Base-by-base conservation (phyloP, 2,113 vertebrate genomes). In the Zapornia atra region DNA sequence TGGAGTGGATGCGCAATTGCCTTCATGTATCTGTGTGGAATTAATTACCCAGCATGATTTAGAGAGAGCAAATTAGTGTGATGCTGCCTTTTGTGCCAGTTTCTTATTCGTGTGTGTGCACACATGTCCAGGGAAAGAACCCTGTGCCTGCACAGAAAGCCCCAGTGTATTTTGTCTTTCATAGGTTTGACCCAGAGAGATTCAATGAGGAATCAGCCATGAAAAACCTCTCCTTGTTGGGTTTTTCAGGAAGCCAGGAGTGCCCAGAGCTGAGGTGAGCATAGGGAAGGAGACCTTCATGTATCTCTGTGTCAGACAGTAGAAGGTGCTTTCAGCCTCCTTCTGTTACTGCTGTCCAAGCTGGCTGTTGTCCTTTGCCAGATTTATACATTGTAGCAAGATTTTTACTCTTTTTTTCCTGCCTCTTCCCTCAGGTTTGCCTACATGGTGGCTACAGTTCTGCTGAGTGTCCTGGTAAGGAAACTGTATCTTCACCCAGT, bases 251-350 rank as follows among this genome's bases (percentile, higher is more conserved):
- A 91, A 98, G 98, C 63, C 99, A 98, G 93, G 99, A 99, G 25
- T 99, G 99, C 76, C 99, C 99, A 2, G 99, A 99, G 86, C 97
- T 99, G 80, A 98, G 99, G 99, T 99, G 96, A 97, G 76, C 56
- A 83, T 8, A 63, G 51, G 60, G 50, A 82, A 75, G 14, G 51
- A 48, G 11, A 21, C 88, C 38, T 70, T 21, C 44, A 12, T 73
- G 63, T 66, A 25, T 73, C 7, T 70, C 21, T 83, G 25, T 83
- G 61, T 26, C 54, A 90, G 40, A 59, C 24, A 54, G 44, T n/a
- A 82, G 57, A 68, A 76, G 54, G 25, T 44, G 38, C 21, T 94
- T 92, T 76, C 68, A 91, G 72, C 61, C 36, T 61, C 31, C 88
- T 76, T 42, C 44, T 86, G 40, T 77, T 73, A 33, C 71, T 77